A percentile compares a stretch with the other conserved stretches of the same genome.
These are phyloP conservation scores for Sinocyclocheilus grahami DNA, from an alignment of 2,113 vertebrate genomes.

Conservation along the genomic window DNA sequence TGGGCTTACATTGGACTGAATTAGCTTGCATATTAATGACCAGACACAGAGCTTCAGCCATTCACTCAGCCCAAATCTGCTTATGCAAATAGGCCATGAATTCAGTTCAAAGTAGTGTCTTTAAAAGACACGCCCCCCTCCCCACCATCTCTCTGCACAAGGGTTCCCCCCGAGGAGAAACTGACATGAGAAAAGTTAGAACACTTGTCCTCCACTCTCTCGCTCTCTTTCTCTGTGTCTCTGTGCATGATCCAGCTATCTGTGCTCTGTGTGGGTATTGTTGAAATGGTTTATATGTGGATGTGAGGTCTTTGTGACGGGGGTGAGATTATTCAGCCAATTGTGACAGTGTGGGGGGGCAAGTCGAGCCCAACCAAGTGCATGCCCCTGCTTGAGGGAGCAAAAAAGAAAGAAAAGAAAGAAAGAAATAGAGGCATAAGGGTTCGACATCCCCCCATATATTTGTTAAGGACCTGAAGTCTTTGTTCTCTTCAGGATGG, in stretches of 20 bases:
- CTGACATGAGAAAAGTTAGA: constrained; percentile 99
- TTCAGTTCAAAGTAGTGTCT: constrained; percentile 96
- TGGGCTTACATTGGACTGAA: constrained; percentile 99
- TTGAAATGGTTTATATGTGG: constrained; percentile 82
- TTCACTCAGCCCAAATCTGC: constrained; percentile 97
- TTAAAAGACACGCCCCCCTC: constrained; percentile 81
- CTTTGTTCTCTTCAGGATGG: constrained; percentile 76
- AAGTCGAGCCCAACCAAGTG: constrained; percentile 83
- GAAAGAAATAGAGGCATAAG: constrained; percentile 69
- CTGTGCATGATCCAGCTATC: constrained; percentile 98
- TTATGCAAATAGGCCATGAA: constrained; percentile 99
- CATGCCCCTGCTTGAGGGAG: constrained; percentile 83
- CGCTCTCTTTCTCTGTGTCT: constrained; percentile 75
- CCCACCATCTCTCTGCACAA: constrained; percentile 75
- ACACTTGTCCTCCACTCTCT: constrained; percentile 88
- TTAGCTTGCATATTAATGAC: constrained; percentile 99
- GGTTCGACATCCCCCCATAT: constrained; percentile 86
- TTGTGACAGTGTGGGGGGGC: constrained; percentile 88
- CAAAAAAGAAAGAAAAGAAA: constrained; percentile 60
- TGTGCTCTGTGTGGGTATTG: constrained; percentile 89
- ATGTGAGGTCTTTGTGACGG: constrained; percentile 85
- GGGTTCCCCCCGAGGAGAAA: constrained; percentile 84
- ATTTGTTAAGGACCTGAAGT: constrained; percentile 84
- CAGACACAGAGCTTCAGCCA: constrained; percentile 88
- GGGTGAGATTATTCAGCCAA: constrained; percentile 91